Evolutionary conservation across 2,888 invertebrate genomes (phyloP).

Genomic region (Meghimatium bilineatum): DNA sequence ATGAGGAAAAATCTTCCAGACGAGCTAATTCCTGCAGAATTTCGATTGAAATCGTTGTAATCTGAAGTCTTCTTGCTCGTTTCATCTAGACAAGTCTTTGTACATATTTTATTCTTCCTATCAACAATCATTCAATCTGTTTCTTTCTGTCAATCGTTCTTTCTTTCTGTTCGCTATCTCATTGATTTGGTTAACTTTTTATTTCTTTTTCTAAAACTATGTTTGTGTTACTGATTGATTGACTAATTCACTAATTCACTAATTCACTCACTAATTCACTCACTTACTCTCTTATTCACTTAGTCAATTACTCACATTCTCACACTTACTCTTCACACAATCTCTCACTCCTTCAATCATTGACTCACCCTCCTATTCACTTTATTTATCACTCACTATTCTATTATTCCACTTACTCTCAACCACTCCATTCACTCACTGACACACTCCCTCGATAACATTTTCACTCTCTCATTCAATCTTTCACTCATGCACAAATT

Average conservation of each 20-base stretch:
- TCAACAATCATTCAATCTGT: not conserved
- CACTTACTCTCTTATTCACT: not conserved
- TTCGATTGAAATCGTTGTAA: conserved; percentile 20
- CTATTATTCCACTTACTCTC: no score
- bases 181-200: not conserved
- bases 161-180: not conserved
- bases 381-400: not conserved
- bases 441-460: not conserved
- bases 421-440: not conserved
- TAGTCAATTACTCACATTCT: not conserved
- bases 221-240: not conserved
- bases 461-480: not conserved
- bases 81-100: not conserved
- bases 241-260: not conserved
- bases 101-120: not conserved
- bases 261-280: not conserved
- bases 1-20: conserved; percentile 6
- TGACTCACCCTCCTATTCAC: not conserved
- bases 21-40: conserved; percentile 25
- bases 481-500: no score
- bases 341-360: not conserved
- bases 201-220: no score
- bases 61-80: not conserved
- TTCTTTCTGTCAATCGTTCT: not conserved
- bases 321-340: no score